Evolutionary conservation across 2,888 invertebrate genomes (phyloP).

Genomic region (Idaea biselata): DNA sequence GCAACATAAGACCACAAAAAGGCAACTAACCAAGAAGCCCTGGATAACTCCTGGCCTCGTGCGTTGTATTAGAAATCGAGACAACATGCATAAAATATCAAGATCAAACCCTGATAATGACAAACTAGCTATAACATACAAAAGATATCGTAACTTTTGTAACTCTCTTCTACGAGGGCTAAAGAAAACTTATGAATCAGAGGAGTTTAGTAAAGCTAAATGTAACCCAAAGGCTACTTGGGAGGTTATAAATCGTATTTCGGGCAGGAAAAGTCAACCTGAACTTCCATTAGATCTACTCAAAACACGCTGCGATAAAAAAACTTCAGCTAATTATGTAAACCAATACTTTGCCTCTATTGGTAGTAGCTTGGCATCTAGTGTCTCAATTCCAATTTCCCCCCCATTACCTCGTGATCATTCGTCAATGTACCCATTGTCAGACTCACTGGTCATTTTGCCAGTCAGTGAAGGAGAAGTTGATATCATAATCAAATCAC

Average conservation of each 20-base stretch:
- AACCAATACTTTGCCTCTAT: not conserved
- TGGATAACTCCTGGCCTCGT: conserved; percentile 5
- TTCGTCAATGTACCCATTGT: not conserved
- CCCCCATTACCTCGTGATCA: no score
- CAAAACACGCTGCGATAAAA: not conserved
- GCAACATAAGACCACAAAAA: not conserved
- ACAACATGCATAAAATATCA: not conserved
- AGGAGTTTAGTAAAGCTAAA: conserved; percentile 8
- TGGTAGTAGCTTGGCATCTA: not conserved
- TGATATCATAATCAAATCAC: not conserved
- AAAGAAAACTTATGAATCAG: conserved; percentile 9
- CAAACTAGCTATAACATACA: conserved; percentile 10
- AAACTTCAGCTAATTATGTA: not conserved
- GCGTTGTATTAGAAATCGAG: not conserved
- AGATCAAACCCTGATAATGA: conserved; percentile 9
- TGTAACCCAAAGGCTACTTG: conserved; percentile 11
- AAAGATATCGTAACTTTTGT: conserved; percentile 15
- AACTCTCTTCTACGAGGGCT: conserved; percentile 12
- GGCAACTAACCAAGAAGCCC: conserved; percentile 4
- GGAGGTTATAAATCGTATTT: conserved; percentile 11
- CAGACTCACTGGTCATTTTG: not conserved
- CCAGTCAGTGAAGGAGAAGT: not conserved
- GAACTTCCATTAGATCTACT: conserved; percentile 2
- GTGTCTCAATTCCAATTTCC: not conserved
- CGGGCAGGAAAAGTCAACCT: not conserved